Evolutionary conservation across 2,113 vertebrate species (phyloP).

Genomic region (Electrona antarctica): DNA sequence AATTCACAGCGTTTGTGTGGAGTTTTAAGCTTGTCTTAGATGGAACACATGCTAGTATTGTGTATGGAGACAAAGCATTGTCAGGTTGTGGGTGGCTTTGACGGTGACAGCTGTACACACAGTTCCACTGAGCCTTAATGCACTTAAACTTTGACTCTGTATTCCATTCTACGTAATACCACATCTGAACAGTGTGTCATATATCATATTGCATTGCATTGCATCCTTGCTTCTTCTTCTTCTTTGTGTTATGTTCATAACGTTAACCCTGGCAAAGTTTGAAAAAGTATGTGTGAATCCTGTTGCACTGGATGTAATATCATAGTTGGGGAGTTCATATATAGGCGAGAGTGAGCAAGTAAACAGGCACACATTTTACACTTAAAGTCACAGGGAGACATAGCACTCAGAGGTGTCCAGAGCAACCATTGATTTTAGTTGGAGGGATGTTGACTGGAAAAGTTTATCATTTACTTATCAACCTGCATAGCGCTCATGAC

Average conservation of each 20-base stretch:
- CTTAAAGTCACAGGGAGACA: conserved; percentile 52
- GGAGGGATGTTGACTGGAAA: conserved; percentile 55
- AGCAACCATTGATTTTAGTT: conserved; percentile 74
- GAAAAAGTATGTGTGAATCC: conserved; percentile 41
- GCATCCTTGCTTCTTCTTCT: conserved; percentile 7
- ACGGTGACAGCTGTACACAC: conserved; percentile 81
- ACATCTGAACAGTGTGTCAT: conserved; percentile 55
- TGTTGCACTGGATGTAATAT: conserved; percentile 17
- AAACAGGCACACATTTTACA: conserved; percentile 38
- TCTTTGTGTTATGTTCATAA: conserved; percentile 28
- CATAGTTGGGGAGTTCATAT: conserved; percentile 5
- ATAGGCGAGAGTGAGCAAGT: conserved; percentile 44
- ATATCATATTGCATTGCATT: conserved; percentile 63
- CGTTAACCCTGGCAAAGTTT: conserved; percentile 24
- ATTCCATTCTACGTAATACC: conserved; percentile 45
- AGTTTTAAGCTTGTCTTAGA: conserved; percentile 79
- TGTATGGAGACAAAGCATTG: conserved; percentile 78
- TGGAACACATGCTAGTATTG: conserved; percentile 79
- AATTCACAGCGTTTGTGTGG: conserved; percentile 70
- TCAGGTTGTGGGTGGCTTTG: conserved; percentile 77
- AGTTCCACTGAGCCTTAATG: conserved; percentile 71
- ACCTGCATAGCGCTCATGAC: conserved; percentile 33
- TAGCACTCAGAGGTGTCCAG: conserved; percentile 63
- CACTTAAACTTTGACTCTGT: conserved; percentile 73
- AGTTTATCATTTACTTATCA: conserved; percentile 75